Evolutionary conservation across 2,797 vertebrate species (phyloP), one percentile per base, ranked within the genome.

Genomic region (Gallinago stenura): DNA sequence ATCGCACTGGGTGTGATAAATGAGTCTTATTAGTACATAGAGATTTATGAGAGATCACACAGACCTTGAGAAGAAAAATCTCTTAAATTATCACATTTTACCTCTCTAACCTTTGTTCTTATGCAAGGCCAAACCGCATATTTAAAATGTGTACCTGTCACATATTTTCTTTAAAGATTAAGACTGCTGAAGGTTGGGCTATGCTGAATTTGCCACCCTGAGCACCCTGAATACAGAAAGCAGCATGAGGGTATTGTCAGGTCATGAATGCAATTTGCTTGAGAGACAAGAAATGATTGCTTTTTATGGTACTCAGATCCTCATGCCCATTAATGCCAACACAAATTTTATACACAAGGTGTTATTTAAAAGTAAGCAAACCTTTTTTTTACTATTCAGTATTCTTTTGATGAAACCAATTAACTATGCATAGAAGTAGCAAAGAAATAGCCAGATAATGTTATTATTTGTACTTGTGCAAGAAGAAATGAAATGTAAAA

Each of bases 81-180:
- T 75, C 69, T 83, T 65, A 83, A 80, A 70, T 93, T 73, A 83
- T 37, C 90, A 26, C 33, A 35, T 87, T 92, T 91, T 92, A 75
- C 61, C 20, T 84, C 56, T 72, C 71, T 93, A 39, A 81, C 85
- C 75, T 96, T 93, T 94, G 61, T 66, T 91, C 70, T 88, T 50
- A 35, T 10, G 15, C 83, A 89, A 95, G 90, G 87, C 90, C 91
- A 93, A 83, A 41, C 46, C 15, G 4, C 43, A 33, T 78, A 57
- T 93, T 93, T 79, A 62, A 95, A 96, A 79, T 14, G 13, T 12
- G 2, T 30, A 17, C 45, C 46, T 48, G 33, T 21, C 70, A 64
- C 61, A 46, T 20, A 12, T 24, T 92, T 89, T 73, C 58, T 57
- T 41, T 75, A 77, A 92, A 83, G 86, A 82, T 53, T 57, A 83